Evolutionary conservation across 2,888 invertebrate genomes (phyloP).

Genomic region (Parnassius glacialis): DNA sequence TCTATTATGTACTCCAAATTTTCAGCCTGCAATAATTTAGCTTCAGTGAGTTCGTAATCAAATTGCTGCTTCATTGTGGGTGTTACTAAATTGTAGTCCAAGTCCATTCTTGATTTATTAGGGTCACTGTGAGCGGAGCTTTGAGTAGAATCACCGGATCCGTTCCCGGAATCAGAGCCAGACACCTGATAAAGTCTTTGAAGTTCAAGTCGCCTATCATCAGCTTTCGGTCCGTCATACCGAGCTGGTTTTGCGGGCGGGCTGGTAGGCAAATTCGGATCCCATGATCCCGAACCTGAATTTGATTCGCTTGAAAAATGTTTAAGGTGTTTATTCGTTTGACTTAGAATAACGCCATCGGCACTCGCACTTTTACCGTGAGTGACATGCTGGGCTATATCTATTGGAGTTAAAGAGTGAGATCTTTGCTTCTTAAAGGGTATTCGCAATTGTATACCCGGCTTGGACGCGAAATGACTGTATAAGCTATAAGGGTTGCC

Average conservation of each 20-base stretch:
- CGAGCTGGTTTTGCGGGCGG: slow-evolving; percentile 81
- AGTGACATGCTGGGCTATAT: slow-evolving; percentile 67
- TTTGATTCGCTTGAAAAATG: slow-evolving; percentile 73
- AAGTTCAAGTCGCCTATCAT: slow-evolving; percentile 83
- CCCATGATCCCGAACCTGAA: slow-evolving; percentile 74
- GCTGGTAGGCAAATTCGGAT: slow-evolving; percentile 78
- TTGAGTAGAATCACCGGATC: slow-evolving; percentile 91
- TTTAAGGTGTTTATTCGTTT: slow-evolving; percentile 63
- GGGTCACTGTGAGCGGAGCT: slow-evolving; percentile 84
- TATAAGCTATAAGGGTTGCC: slow-evolving; percentile 75
- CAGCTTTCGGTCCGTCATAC: slow-evolving; percentile 78
- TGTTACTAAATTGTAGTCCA: slow-evolving; percentile 82
- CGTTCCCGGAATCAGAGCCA: slow-evolving; percentile 94
- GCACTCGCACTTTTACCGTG: slow-evolving; percentile 85
- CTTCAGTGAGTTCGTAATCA: slow-evolving; percentile 84
- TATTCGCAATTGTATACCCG: slow-evolving; percentile 63
- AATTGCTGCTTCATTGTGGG: slow-evolving; percentile 86
- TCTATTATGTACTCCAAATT: slow-evolving; percentile 77
- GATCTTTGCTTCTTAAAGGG: slow-evolving; percentile 84
- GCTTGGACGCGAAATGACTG: slow-evolving; percentile 68
- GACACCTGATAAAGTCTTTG: slow-evolving; percentile 88
- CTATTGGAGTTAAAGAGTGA: slow-evolving; percentile 87
- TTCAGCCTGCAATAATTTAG: slow-evolving; percentile 78
- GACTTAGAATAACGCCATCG: slow-evolving; percentile 84
- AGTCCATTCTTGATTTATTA: slow-evolving; percentile 82